These are phyloP conservation scores for Rattus norvegicus DNA, from an alignment of 2,113 vertebrate species.

Conservation along the genomic window DNA sequence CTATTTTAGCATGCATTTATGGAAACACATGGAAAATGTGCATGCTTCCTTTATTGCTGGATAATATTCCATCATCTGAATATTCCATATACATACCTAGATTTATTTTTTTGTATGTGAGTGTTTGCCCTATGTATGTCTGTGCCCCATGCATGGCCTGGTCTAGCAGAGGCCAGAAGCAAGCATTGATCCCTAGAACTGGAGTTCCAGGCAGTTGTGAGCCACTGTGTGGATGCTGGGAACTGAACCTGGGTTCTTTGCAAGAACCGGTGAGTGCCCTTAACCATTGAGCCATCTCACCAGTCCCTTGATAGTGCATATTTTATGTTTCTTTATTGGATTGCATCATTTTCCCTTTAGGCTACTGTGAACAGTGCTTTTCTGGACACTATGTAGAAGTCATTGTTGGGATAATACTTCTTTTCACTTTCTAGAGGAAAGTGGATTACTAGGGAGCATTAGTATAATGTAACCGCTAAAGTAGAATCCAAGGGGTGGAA, in stretches of 20 bases:
- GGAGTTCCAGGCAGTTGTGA: not conserved
- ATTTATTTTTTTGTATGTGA: not conserved
- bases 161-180: not conserved
- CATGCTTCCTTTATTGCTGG: not conserved
- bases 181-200: not conserved
- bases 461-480: no score
- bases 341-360: not conserved
- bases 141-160: not conserved
- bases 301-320: not conserved
- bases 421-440: not conserved
- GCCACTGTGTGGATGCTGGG: not conserved
- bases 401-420: not conserved
- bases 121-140: not conserved
- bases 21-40: not conserved
- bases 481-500: no score
- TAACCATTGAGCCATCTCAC: not conserved
- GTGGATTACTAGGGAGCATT: no score
- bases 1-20: not conserved
- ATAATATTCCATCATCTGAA: not conserved
- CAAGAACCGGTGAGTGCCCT: not conserved
- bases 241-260: not conserved
- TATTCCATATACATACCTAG: not conserved
- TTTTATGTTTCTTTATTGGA: not conserved
- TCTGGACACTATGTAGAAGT: not conserved
- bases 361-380: not conserved